phyloP scores from a whole-genome alignment of 2,113 vertebrate species.

The Calonectris borealis region DNA sequence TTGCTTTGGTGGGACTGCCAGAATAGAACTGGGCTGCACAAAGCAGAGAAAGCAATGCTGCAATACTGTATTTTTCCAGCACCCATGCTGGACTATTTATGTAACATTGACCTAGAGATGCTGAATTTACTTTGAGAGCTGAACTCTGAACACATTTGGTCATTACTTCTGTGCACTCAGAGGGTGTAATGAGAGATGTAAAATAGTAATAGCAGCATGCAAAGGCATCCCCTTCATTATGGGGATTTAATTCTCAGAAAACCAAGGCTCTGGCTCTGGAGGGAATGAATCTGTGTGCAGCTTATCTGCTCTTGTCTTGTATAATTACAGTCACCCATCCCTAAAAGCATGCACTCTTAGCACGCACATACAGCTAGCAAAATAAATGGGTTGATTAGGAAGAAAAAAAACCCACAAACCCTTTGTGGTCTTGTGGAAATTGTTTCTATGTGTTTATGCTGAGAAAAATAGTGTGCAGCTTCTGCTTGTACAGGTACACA shows the following conservation, averaged over 20 bases:
- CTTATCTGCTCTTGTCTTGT: conserved; percentile 42
- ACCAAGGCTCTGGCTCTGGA: conserved; percentile 27
- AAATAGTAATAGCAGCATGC: neutral
- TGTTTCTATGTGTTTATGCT: neutral
- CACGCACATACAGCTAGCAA: neutral
- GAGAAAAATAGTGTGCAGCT: neutral
- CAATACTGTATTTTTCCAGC: neutral
- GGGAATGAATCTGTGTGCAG: conserved; percentile 8
- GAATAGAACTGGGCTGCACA: neutral
- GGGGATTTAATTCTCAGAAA: conserved; percentile 34
- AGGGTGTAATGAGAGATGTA: neutral
- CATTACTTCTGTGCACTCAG: neutral
- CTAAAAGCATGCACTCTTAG: conserved; percentile 33
- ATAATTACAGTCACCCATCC: conserved; percentile 43
- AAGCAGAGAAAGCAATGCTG: neutral
- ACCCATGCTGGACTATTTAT: neutral
- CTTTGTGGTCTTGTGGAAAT: neutral
- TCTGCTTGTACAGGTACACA: neutral
- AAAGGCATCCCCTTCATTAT: conserved; percentile 5
- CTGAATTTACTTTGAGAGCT: conserved; percentile 7
- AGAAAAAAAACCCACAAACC: neutral
- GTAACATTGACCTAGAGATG: neutral
- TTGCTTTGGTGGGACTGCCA: neutral
- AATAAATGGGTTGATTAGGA: neutral
- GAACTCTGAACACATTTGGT: neutral